These are phyloP conservation scores for Drosophila tsacasi DNA, from an alignment of 1,140 invertebrate genomes.

Conservation along the genomic window DNA sequence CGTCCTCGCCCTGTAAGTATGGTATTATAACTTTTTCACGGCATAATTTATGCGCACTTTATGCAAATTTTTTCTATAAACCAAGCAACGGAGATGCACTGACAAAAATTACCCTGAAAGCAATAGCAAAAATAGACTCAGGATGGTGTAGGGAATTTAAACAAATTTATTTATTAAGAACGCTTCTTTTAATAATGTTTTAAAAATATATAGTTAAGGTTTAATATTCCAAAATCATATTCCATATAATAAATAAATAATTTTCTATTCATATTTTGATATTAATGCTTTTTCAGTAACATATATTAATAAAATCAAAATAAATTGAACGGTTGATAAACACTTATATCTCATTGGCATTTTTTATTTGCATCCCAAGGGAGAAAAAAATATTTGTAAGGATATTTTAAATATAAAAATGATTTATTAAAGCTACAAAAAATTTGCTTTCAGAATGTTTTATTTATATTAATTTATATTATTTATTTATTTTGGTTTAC, in stretches of 20 bases:
- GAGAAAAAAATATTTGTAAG: too few relatives aligned
- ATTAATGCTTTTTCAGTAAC: background rate
- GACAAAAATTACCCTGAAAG: background rate
- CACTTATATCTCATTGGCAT: too few relatives aligned
- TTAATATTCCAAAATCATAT: too few relatives aligned
- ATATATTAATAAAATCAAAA: too few relatives aligned
- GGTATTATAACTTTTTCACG: constrained; percentile 67
- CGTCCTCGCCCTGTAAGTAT: constrained; percentile 56
- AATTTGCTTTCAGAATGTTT: background rate
- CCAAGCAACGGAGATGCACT: constrained; percentile 19
- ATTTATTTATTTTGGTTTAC: background rate
- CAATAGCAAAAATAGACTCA: background rate
- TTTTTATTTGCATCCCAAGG: too few relatives aligned
- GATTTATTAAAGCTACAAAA: background rate
- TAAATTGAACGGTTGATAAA: background rate
- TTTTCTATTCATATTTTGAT: background rate
- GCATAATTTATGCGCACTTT: constrained; percentile 68
- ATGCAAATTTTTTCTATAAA: constrained; percentile 65
- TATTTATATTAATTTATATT: background rate
- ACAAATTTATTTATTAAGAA: background rate
- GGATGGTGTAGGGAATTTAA: background rate
- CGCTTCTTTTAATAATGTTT: too few relatives aligned
- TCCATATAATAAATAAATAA: background rate
- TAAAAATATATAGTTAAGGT: too few relatives aligned
- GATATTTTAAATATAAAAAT: too few relatives aligned